phyloP scores from a whole-genome alignment of 2,797 vertebrate genomes.

The Enteromius argenteus region DNA sequence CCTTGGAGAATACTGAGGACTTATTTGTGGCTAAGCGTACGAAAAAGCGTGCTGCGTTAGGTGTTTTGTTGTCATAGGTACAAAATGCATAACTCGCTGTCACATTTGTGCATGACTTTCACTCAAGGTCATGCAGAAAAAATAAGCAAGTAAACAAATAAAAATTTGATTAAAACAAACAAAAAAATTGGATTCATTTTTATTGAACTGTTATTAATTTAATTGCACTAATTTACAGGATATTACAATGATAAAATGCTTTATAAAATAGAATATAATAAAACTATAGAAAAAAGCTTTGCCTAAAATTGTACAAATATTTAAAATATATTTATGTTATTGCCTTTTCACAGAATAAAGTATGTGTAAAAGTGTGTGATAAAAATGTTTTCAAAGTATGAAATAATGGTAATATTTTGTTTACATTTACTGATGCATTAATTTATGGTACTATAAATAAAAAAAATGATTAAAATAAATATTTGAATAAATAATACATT shows the following conservation, averaged over 20 bases:
- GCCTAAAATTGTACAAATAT: not conserved
- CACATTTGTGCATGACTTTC: not conserved
- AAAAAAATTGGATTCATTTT: not conserved
- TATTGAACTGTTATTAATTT: not conserved
- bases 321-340: not conserved
- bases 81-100: not conserved
- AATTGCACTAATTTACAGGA: not conserved
- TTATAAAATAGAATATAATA: not conserved
- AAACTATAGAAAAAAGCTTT: not conserved
- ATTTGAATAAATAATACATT: not conserved
- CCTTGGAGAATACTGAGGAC: constrained; percentile 6
- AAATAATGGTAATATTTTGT: not conserved
- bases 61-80: not conserved
- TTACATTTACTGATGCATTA: not conserved
- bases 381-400: not conserved
- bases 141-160: not conserved
- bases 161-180: not conserved
- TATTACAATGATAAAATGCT: not conserved
- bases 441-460: not conserved
- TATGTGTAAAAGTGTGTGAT: not conserved
- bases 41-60: not conserved
- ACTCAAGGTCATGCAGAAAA: not conserved
- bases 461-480: not conserved
- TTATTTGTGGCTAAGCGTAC: not conserved
- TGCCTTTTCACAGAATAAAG: not conserved